Evolutionary conservation across 2,888 invertebrate genomes (phyloP).

Genomic region (Apamea anceps): DNA sequence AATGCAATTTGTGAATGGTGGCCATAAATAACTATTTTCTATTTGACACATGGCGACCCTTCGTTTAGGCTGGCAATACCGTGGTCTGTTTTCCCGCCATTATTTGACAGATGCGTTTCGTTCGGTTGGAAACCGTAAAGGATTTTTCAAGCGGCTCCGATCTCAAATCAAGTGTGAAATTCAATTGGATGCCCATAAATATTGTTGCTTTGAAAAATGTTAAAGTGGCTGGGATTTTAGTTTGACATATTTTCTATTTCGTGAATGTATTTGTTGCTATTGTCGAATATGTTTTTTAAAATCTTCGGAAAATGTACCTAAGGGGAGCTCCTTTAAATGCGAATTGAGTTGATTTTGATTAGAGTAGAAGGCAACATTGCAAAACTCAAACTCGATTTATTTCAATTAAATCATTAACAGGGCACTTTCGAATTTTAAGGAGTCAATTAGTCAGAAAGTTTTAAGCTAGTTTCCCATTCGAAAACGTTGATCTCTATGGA

Average conservation of each 20-base stretch:
- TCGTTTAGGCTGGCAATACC: constrained; percentile 79
- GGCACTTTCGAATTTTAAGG: background rate
- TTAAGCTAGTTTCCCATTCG: no score
- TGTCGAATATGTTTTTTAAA: background rate
- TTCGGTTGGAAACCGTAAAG: constrained; percentile 84
- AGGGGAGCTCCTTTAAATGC: background rate
- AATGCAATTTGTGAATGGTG: constrained; percentile 89
- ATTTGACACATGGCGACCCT: constrained; percentile 89
- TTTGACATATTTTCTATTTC: constrained; percentile 60
- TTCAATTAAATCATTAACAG: background rate
- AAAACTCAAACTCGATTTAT: background rate
- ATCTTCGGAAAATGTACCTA: constrained; percentile 3
- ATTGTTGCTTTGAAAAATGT: constrained; percentile 84
- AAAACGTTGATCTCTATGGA: no score
- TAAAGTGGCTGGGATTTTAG: constrained; percentile 69
- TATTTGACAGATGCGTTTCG: constrained; percentile 88
- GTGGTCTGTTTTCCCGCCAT: constrained; percentile 84
- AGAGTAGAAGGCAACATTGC: background rate
- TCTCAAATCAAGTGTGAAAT: constrained; percentile 89
- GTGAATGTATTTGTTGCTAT: constrained; percentile 31
- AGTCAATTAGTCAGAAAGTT: no score
- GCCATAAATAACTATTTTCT: constrained; percentile 89
- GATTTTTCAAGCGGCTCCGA: constrained; percentile 81
- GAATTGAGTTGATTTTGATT: constrained; percentile 1
- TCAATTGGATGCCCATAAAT: constrained; percentile 88